phyloP scores from a whole-genome alignment of 2,888 invertebrate species.

The Elgonia sp. region DNA sequence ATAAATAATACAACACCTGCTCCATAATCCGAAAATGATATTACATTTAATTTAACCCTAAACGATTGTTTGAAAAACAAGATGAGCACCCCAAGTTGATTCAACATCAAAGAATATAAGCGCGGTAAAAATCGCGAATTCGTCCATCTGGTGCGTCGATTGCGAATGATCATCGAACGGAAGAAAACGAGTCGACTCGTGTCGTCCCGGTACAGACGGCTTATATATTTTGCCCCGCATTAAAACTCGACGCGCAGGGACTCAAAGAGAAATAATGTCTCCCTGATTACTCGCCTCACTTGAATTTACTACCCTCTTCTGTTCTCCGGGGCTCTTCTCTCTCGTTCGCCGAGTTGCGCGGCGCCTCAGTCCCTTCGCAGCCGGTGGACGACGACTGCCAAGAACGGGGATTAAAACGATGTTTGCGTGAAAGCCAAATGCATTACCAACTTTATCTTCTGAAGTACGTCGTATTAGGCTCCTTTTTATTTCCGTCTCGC shows the following conservation, averaged over 20 bases:
- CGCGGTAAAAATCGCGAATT: slow-evolving; percentile 68
- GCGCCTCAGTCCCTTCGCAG: slow-evolving; percentile 76
- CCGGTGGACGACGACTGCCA: slow-evolving; percentile 77
- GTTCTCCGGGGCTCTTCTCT: slow-evolving; percentile 69
- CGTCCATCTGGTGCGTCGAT: slow-evolving; percentile 81
- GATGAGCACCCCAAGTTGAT: not conserved
- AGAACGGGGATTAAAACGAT: slow-evolving; percentile 86
- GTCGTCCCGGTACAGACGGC: slow-evolving; percentile 81
- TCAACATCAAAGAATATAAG: slow-evolving; percentile 50
- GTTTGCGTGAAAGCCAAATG: slow-evolving; percentile 87
- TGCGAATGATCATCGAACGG: slow-evolving; percentile 79
- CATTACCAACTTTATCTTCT: slow-evolving; percentile 86
- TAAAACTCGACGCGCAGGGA: slow-evolving; percentile 84
- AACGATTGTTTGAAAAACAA: slow-evolving; percentile 20
- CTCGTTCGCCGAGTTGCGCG: slow-evolving; percentile 65
- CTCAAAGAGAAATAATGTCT: slow-evolving; percentile 87
- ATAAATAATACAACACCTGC: too few relatives aligned
- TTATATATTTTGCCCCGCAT: slow-evolving; percentile 84
- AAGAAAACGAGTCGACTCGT: slow-evolving; percentile 64
- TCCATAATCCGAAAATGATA: too few relatives aligned
- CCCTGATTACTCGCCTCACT: slow-evolving; percentile 87
- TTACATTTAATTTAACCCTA: too few relatives aligned
- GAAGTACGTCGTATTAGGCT: slow-evolving; percentile 85
- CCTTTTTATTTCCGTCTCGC: slow-evolving; percentile 84
- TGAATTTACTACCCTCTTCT: slow-evolving; percentile 82